Base-by-base conservation (phyloP, 2,113 vertebrate genomes). In the Neoarius graeffei region DNA sequence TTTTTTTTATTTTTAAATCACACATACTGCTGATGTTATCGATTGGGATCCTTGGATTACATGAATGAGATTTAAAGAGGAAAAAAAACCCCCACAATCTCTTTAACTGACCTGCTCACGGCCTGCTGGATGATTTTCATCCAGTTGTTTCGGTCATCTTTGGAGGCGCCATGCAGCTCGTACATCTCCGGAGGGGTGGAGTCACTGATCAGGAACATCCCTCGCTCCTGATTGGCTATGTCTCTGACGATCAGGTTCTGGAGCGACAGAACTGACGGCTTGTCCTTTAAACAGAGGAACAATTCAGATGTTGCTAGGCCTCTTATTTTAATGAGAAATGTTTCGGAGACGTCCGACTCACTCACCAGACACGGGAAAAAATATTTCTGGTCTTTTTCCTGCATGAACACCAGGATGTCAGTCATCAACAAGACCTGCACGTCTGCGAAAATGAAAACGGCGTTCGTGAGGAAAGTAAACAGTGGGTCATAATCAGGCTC, bases 191-290 rank as follows among this genome's bases (percentile, higher is more conserved):
- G 97, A 0, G 97, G 97, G 0, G 95, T 91, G 0, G 96, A 95
- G 87, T 93, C 94, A 0, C 96, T 97, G 92, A 99, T 96, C 69
- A 99, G 94, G 94, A 99, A 99, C 97, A 99, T 97, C 17, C 98
- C 98, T 89, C 97, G 97, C 91, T 98, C 97, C 94, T 98, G 97
- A 94, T 98, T 99, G 93, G 98, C 98, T n/a, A 99, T 97, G 88
- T 99, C 97, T 71, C 98, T 91, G 1, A 99, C 97, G 0, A 99
- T 97, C 77, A 99, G 94, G 85, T 97, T 97, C 54, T 96, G 96
- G 84, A 99, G 94, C 0, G 97, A 97, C 14, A 99, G 93, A 67
- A 99, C 96, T 0, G 97, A 94, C 0, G 97, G 96, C 88, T 99
- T 99, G 93, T 99, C 97, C 97, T 99, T 91, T 0, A 48, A 86